Evolutionary conservation across 64 coral and sea anemone genomes (phyloP), one percentile per base, ranked within the genome.

Genomic region (Porites lutea): DNA sequence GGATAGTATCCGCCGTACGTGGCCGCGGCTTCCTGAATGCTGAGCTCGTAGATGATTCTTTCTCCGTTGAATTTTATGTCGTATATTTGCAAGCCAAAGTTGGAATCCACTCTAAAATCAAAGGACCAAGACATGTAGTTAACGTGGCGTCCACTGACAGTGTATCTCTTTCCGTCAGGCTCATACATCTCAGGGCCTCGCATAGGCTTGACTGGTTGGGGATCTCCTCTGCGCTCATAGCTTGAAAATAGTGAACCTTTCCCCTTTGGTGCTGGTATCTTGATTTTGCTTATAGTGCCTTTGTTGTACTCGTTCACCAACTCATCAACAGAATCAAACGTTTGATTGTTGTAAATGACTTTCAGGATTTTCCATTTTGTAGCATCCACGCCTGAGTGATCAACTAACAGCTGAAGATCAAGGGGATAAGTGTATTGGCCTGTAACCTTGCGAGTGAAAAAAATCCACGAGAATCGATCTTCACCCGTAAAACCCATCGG

Each of bases 71-170:
- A 91, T 16, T 70, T 64, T 4, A 91, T 71, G 47, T 91, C 89
- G 45, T 91, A 91, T 15, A 91, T 69, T 47, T 91, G 89, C 20
- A 91, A 59, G 2, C 89, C 89, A 55, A 27, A 82, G 47, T 59
- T 19, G 5, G 89, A n/a, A n/a, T 91, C 89, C 37, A 92, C 58
- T 27, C 90, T 82, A 19, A 92, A 92, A 53, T 92, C 71, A 62
- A 92, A 92, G 9, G 90, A 69, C 90, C 90, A 92, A 5, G 71
- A 85, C 90, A 92, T 92, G 80, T 92, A 92, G 18, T 22, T 82
- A 52, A 92, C 13, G 37, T 92, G 90, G 22, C 80, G 66, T 16
- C 80, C 80, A 6, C 52, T 59, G 3, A 92, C 90, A 51, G 45
- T 51, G 22, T 92, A 92, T 10, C 90, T 79, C n/a, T 72, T 85